phyloP scores from a whole-genome alignment of 53 echinoderm and acorn worm species.

The Arbacia lixula region DNA sequence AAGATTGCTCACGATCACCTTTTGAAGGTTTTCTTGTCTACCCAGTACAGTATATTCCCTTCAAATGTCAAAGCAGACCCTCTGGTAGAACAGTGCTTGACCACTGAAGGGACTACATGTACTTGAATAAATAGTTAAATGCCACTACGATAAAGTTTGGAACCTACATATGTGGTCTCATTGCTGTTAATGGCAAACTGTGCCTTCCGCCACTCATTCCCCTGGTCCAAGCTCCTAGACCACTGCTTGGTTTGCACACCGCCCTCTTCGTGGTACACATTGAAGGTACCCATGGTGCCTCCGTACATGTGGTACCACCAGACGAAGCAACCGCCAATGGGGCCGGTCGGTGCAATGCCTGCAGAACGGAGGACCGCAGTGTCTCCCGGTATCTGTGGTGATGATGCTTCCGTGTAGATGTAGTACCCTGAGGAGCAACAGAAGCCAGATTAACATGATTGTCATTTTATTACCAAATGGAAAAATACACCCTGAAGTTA shows the following conservation, averaged over 20 bases:
- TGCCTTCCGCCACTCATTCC: constrained; percentile 72
- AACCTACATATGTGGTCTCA: constrained; percentile 8
- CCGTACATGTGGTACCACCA: constrained; percentile 99
- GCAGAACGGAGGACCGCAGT: constrained; percentile 58
- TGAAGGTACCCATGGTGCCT: constrained; percentile 71
- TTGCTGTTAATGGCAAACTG: constrained; percentile 34
- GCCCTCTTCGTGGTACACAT: constrained; percentile 46
- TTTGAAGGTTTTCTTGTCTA: too few relatives aligned
- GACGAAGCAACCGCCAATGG: constrained; percentile 58
- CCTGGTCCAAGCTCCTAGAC: constrained; percentile 71
- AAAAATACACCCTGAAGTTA: too few relatives aligned
- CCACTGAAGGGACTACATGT: too few relatives aligned
- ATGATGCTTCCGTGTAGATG: constrained; percentile 78
- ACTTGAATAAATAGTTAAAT: too few relatives aligned
- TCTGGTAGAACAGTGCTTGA: too few relatives aligned
- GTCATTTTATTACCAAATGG: too few relatives aligned
- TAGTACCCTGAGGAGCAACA: constrained; percentile 62
- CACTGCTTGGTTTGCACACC: constrained; percentile 46
- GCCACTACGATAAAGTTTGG: too few relatives aligned
- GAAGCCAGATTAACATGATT: too few relatives aligned
- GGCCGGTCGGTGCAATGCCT: constrained; percentile 29
- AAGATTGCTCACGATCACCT: too few relatives aligned
- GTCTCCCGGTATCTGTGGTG: constrained; percentile 60
- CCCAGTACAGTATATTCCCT: too few relatives aligned
- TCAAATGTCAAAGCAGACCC: too few relatives aligned